Percentiles rank a stretch among this genome's conserved stretches.
These are phyloP conservation scores for Mesoligia furuncula DNA, from an alignment of 2,888 invertebrate species.

Conservation along the genomic window DNA sequence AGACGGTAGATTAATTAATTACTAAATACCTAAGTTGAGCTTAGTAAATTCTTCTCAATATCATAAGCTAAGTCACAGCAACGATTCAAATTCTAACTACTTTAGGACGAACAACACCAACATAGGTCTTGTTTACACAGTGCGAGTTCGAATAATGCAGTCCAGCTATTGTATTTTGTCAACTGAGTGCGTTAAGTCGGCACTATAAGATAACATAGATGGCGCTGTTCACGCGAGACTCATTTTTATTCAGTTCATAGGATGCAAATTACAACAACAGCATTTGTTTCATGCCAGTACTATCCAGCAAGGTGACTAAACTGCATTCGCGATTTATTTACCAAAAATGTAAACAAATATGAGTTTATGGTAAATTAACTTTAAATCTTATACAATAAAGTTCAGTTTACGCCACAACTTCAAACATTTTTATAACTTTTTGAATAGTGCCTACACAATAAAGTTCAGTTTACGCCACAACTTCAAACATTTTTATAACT, in stretches of 20 bases:
- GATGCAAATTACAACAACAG: not conserved
- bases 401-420: too few species aligned
- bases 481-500: too few species aligned
- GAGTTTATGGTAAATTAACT: too few species aligned
- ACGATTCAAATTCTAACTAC: conserved; percentile 59
- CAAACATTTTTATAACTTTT: too few species aligned
- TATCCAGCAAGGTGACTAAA: conserved; percentile 2
- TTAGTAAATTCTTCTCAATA: conserved; percentile 55
- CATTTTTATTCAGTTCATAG: not conserved
- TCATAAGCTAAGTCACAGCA: conserved; percentile 60
- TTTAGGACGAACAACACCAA: conserved; percentile 65
- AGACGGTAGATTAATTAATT: conserved; percentile 22
- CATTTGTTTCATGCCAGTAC: not conserved
- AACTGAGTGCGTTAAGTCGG: too few species aligned
- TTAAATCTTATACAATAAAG: too few species aligned
- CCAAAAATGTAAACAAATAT: too few species aligned
- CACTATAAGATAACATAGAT: not conserved
- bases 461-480: too few species aligned
- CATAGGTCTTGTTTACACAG: conserved; percentile 26
- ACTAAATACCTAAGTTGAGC: conserved; percentile 58
- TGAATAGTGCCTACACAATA: too few species aligned
- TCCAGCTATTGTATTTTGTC: not conserved
- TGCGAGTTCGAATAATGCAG: conserved; percentile 14
- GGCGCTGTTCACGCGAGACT: not conserved
- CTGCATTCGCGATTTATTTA: too few species aligned